Evolutionary conservation across 1,140 invertebrate species (phyloP), one percentile per base, ranked within the genome.

Genomic region (Protaetia brevitarsis): DNA sequence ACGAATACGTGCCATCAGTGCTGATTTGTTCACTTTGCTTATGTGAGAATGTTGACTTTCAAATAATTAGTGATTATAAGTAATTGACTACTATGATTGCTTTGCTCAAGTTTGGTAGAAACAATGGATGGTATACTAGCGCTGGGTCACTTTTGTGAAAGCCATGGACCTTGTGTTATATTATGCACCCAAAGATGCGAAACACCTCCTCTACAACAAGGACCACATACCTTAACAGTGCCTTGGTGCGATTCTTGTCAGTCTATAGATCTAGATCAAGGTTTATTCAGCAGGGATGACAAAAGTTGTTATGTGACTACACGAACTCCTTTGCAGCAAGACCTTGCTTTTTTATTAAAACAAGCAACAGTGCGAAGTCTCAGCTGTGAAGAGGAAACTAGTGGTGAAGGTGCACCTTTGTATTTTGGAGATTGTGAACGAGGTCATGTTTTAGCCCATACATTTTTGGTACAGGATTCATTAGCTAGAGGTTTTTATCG

Each of bases 351-450:
- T 64, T 82, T 92, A 66, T 81, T 95, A 21, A 86, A 89, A 75
- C 90, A 94, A 76, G 92, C 91, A 10, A 88, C 88, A 68, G 80
- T 90, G 63, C 82, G 92, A 65, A 94, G 92, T 79, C 82, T 95
- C 11, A 95, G 92, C 77, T 93, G 91, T 80, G 93, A 94, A 79
- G 85, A 89, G 6, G 90, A 85, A 74, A 87, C 87, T 66, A 87
- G 84, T 31, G 85, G 87, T 77, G 88, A 93, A 79, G 91, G 92
- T 77, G 90, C 90, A 29, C 86, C 93, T 28, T 90, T 94, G 64
- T 95, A 93, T 74, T 96, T 95, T 83, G 93, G 93, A 57, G 93
- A 95, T 78, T 86, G 89, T 31, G 80, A 87, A 28, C 84, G 89
- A 71, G 92, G 92, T 0, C 90, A 95, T 84, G 91, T 95, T 8